Evolutionary conservation across 2,797 vertebrate species (phyloP).

Genomic region (Gorsachius magnificus): DNA sequence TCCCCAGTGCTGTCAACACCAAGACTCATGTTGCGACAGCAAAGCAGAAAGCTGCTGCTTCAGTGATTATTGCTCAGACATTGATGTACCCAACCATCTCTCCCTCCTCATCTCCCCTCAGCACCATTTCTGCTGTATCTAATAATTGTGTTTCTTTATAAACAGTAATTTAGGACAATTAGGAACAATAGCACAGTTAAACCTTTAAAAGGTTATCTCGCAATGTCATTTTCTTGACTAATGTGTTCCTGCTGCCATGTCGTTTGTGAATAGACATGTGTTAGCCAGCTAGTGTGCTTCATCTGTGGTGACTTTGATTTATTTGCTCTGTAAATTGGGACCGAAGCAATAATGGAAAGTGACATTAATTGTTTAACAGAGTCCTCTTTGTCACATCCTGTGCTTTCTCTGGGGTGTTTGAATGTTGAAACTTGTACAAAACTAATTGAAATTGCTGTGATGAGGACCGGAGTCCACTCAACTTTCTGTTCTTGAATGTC

Average conservation of each 20-base stretch:
- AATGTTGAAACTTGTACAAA: conserved; percentile 81
- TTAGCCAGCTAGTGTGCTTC: conserved; percentile 73
- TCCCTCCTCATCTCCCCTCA: background rate
- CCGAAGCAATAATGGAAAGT: conserved; percentile 88
- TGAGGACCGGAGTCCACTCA: conserved; percentile 74
- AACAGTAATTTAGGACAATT: conserved; percentile 65
- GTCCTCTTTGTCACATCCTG: conserved; percentile 83
- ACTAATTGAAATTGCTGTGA: conserved; percentile 82
- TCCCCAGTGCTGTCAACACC: conserved; percentile 32
- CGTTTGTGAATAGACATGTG: conserved; percentile 79
- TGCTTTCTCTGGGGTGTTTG: conserved; percentile 81
- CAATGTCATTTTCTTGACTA: conserved; percentile 69
- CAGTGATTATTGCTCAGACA: conserved; percentile 7
- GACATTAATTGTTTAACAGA: conserved; percentile 92
- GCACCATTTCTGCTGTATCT: conserved; percentile 2
- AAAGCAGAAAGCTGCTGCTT: conserved; percentile 8
- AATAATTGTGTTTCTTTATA: conserved; percentile 58
- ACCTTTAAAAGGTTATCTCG: conserved; percentile 71
- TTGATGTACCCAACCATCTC: background rate
- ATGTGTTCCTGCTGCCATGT: conserved; percentile 74
- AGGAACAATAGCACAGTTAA: conserved; percentile 41
- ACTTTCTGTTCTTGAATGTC: conserved; percentile 70
- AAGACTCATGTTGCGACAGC: background rate
- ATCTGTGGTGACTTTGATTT: conserved; percentile 87
- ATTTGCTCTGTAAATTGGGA: conserved; percentile 93